Evolutionary conservation across 2,888 invertebrate species (phyloP), one percentile per base, ranked within the genome.

Genomic region (Eremobia ochroleuca): DNA sequence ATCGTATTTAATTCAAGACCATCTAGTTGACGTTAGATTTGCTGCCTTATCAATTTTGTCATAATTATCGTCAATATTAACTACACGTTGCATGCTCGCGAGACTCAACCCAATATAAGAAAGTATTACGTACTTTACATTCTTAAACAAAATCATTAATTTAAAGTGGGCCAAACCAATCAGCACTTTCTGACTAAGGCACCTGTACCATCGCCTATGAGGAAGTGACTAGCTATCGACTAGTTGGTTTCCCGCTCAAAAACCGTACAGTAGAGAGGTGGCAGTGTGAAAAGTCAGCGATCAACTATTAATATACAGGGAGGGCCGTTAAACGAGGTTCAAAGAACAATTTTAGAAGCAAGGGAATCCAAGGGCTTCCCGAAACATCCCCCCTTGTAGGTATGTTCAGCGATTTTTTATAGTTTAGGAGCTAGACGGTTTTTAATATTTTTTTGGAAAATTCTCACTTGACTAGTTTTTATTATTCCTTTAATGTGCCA

Each of bases 1-100:
- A 31, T 71, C 13, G n/a, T 40, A 55, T 13, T 40, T 18, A 40
- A 25, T 31, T 52, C 6, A 25, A 18, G 18, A 71, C 13, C 18
- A 28, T 25, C 4, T 13, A 18, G 31, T 40, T 40, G 66, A 0
- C 71, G 8, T 31, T n/a, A 43, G 31, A 25, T 67, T 67, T 43
- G 21, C 5, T 40, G 28, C 40, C 28, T 9, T 28, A 43, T 43
- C 13, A 43, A 43, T 43, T 37, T 73, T 70, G 28, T 28, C 11
- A 40, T n/a, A n/a, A 71, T 37, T 28, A 31, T 59, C n/a, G 34
- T 76, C 8, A 55, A 76, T 76, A 40, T 40, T 40, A 49, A 49
- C 28, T 25, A 15, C 15, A 18, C 21, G 18, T 31, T 55, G 28
- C 34, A 34, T 64, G 28, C n/a, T 52, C 11, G 49, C 52, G 13